These are phyloP conservation scores for Ips nitidus DNA, from an alignment of 1,140 invertebrate genomes.

Conservation along the genomic window DNA sequence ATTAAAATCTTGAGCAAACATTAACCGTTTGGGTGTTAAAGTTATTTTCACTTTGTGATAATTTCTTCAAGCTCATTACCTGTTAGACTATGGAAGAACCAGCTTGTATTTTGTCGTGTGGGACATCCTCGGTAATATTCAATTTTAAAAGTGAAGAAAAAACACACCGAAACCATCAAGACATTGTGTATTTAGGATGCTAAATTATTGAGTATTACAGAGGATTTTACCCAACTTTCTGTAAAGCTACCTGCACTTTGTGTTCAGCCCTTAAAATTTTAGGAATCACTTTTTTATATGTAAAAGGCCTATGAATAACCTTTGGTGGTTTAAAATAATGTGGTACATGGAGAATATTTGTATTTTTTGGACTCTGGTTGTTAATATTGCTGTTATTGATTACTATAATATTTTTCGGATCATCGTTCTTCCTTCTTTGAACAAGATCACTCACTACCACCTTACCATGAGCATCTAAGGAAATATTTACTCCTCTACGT, in stretches of 20 bases:
- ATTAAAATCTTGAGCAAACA: too few relatives aligned
- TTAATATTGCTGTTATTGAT: conserved; percentile 16
- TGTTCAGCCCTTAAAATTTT: conserved; percentile 15
- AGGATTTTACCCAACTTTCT: conserved; percentile 8
- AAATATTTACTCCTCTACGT: conserved; percentile 16
- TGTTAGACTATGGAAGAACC: background rate
- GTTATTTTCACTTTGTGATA: too few relatives aligned
- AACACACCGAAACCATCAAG: background rate
- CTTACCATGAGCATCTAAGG: conserved; percentile 18
- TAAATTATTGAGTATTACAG: too few relatives aligned
- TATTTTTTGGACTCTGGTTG: conserved; percentile 12
- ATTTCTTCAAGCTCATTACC: background rate
- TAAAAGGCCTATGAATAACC: background rate
- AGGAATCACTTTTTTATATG: conserved; percentile 8
- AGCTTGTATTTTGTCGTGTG: background rate
- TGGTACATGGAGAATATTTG: background rate
- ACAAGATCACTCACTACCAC: background rate
- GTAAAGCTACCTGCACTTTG: background rate
- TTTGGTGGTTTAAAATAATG: background rate
- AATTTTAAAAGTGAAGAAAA: background rate
- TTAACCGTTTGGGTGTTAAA: too few relatives aligned
- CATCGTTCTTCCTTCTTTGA: background rate
- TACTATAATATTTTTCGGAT: conserved; percentile 13
- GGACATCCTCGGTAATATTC: background rate
- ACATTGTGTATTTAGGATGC: too few relatives aligned